Base-by-base conservation (phyloP, 2,888 invertebrate genomes). In the Diabrotica balteata region DNA sequence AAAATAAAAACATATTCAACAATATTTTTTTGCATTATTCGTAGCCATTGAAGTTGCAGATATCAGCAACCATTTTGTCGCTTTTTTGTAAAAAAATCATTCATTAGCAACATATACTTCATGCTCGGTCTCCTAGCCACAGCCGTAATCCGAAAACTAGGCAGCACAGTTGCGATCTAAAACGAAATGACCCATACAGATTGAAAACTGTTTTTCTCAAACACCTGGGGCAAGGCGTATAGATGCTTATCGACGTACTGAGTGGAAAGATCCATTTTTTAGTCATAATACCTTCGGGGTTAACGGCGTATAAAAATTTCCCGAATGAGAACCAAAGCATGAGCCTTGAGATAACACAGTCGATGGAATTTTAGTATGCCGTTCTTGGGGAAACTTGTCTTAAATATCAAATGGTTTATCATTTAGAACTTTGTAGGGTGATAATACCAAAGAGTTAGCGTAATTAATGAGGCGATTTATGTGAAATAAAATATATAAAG, bases 131-230 rank as follows among this genome's bases (percentile, higher is more conserved):
- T n/a, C 7, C 45, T 45, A 57, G 55, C 8, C 55, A 57, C 55
- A 17, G 6, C 55, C 32, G 32, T 32, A 32, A 32, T 32, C 32
- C 32, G 43, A 57, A 57, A 43, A 57, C 55, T 8, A 66, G 22
- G 64, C 66, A 57, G 53, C 43, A 47, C 17, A 11, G 55, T 57
- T 11, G 63, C 66, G 59, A 63, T 70, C 69, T 66, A 49, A 51
- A 69, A 69, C 63, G 74, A 69, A 75, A 75, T 73, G 75, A 71
- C 71, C 75, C 73, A 66, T 73, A 64, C 72, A 73, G 75, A 75
- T 75, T 74, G 75, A 71, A 75, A 71, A 72, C 68, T 71, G 71
- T 70, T 70, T 70, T 65, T 63, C 67, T 63, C 60, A 70, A 66
- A 74, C 75, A 75, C 74, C 75, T 75, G 75, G 70, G 74, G 66